Base-by-base conservation (phyloP, 2,797 vertebrate species). In the Xenopus petersii region DNA sequence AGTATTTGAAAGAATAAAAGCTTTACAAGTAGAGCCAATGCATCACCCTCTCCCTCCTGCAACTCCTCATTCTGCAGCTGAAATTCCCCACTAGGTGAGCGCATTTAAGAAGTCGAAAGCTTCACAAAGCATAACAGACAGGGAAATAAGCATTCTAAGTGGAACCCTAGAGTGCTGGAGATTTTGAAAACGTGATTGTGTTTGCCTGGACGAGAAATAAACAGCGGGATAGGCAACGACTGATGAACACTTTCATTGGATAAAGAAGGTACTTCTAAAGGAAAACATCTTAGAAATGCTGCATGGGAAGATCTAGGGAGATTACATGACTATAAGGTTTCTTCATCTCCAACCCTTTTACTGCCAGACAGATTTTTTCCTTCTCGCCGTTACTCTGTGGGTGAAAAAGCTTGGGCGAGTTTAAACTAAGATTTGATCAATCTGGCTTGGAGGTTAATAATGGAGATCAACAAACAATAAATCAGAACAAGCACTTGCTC, bases 81-180 rank as follows among this genome's bases (percentile, higher is more conserved):
- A 56, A 56, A 56, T 56, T 56, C 54, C 16, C 54, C 16, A 56
- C 54, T 16, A 16, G 16, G 54, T 2, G 7, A 2, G 54, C 17
- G 16, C 16, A 17, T 17, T 64, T 72, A 66, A 42, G 12, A 67
- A 47, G 63, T 71, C 60, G 63, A 58, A 62, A 30, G 56, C 17
- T 72, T 51, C 70, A 63, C 64, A 70, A 10, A 70, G 13, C 42
- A 54, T 24, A 51, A 64, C 74, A 64, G 60, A 5, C 56, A 30
- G 63, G 3, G 12, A 71, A 30, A 67, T 63, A 71, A 62, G 26
- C 69, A 76, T 17, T 24, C 42, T 76, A 61, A 71, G 69, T 71
- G 69, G 69, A 77, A 54, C 75, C 75, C 69, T 67, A 55, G 75
- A 58, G 75, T 56, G 64, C 13, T 61, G 68, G 55, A 51, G 58